A percentile compares a stretch with the other conserved stretches of the same genome.
Conservation (phyloP, 2,113 vertebrate species). For the Melospiza georgiana region DNA sequence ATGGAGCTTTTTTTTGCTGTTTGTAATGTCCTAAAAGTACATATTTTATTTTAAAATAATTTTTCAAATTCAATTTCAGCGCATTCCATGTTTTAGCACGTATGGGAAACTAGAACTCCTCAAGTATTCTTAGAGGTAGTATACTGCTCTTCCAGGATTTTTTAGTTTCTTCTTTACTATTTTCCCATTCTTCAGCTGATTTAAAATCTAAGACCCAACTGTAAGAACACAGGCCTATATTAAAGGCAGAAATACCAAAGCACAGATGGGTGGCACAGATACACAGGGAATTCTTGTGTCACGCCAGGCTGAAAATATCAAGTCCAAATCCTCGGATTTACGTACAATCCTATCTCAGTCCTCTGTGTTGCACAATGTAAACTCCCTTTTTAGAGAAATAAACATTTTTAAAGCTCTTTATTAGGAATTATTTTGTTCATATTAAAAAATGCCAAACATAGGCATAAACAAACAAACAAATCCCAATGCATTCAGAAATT, state of each 20-base stretch:
- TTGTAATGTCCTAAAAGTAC: not conserved
- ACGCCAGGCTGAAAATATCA: not conserved
- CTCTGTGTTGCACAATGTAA: not conserved
- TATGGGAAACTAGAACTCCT: not conserved
- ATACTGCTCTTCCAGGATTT: not conserved
- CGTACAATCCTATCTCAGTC: not conserved
- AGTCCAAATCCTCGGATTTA: slow-evolving; percentile 36
- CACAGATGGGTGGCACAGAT: slow-evolving; percentile 38
- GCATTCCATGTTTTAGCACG: not conserved
- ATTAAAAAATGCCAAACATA: not conserved
- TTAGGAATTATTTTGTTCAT: not conserved
- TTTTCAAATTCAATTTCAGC: not conserved
- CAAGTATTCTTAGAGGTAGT: not conserved
- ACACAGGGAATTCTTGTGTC: not conserved
- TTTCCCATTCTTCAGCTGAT: not conserved
- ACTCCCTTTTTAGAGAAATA: not conserved
- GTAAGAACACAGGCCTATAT: not conserved
- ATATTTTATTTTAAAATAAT: not conserved
- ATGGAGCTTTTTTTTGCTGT: not conserved
- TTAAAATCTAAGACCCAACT: not conserved
- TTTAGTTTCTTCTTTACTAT: not conserved
- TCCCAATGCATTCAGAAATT: not conserved
- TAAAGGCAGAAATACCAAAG: slow-evolving; percentile 1
- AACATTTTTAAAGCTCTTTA: slow-evolving; percentile 25
- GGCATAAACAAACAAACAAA: not conserved